phyloP scores from a whole-genome alignment of 2,888 invertebrate genomes.

The Parelbella ahira region DNA sequence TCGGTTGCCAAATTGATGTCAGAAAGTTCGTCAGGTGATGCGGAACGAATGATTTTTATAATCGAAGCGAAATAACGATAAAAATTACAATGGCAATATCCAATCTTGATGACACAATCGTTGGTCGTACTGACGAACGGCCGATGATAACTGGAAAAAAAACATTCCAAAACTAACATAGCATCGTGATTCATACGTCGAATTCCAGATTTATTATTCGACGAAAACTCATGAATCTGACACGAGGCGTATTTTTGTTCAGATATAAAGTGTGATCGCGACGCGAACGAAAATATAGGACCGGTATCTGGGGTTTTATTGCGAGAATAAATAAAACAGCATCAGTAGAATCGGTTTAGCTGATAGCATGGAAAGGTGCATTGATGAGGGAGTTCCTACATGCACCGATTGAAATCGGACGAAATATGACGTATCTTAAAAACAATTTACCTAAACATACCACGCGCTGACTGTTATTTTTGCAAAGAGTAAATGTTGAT shows the following conservation, averaged over 20 bases:
- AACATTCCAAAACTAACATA: conserved; percentile 36
- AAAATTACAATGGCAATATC: neutral
- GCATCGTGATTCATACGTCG: conserved; percentile 39
- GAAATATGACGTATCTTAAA: no score
- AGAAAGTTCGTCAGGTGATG: conserved; percentile 6
- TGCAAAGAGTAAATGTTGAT: no score
- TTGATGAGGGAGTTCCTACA: no score
- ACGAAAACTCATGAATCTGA: conserved; percentile 43
- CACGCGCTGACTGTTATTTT: no score
- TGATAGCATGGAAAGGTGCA: no score
- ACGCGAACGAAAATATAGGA: conserved; percentile 39
- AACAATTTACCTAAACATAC: no score
- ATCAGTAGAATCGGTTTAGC: conserved; percentile 5
- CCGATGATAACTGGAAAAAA: conserved; percentile 25
- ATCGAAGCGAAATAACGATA: neutral
- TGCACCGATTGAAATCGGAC: no score
- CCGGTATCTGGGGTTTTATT: conserved; percentile 33
- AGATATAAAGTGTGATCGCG: conserved; percentile 36
- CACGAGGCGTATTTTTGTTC: conserved; percentile 33
- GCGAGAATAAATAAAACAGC: conserved; percentile 23
- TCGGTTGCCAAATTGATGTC: conserved; percentile 18
- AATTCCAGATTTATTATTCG: conserved; percentile 45
- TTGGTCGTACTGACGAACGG: conserved; percentile 22
- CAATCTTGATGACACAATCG: conserved; percentile 23
- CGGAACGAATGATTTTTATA: conserved; percentile 6